Evolutionary conservation across 2,888 invertebrate species (phyloP).

Genomic region (Malthinus seriepunctatus): DNA sequence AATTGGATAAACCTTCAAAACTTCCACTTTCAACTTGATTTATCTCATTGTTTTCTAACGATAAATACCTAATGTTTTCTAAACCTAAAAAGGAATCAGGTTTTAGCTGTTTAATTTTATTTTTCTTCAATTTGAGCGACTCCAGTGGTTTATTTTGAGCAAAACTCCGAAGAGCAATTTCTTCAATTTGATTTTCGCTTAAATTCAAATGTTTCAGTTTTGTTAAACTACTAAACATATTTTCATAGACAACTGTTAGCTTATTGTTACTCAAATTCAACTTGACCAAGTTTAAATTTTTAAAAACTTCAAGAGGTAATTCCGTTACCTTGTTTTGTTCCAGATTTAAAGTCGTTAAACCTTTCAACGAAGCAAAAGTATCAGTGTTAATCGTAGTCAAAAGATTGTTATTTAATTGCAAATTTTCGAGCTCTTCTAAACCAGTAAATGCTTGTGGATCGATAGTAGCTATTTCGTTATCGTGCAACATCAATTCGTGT

Average conservation of each 20-base stretch:
- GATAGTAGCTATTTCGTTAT: background rate
- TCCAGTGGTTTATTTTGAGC: too few species aligned
- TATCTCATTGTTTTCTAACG: background rate
- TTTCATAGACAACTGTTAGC: background rate
- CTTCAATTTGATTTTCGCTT: background rate
- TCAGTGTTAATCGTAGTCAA: too few species aligned
- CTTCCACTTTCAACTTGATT: background rate
- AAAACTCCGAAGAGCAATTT: too few species aligned
- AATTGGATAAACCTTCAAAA: too few species aligned
- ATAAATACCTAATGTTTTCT: background rate
- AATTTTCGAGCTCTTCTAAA: background rate
- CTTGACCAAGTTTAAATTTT: too few species aligned
- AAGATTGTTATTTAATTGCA: too few species aligned
- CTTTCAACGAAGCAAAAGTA: too few species aligned
- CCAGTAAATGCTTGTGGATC: background rate
- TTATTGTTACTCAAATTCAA: background rate
- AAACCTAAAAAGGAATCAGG: background rate
- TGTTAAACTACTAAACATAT: too few species aligned
- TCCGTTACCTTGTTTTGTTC: background rate
- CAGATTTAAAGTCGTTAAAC: too few species aligned
- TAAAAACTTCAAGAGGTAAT: background rate
- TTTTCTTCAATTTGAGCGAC: background rate
- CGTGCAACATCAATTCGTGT: background rate
- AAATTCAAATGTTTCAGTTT: too few species aligned
- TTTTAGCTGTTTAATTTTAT: background rate